Evolutionary conservation across 2,797 vertebrate genomes (phyloP).

Genomic region (Sebastes diploproa): DNA sequence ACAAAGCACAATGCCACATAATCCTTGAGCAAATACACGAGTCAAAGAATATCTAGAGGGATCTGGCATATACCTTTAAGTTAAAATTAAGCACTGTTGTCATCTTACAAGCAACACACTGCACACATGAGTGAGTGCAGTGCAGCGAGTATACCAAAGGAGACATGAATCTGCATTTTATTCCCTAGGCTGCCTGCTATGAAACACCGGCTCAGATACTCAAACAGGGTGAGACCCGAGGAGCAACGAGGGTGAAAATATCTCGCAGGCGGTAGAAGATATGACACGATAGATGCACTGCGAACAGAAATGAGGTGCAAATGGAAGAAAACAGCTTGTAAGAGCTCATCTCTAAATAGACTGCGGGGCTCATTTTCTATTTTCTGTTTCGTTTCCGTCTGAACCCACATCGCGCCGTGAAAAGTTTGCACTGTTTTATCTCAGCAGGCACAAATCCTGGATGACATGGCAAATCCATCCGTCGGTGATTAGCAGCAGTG

Average conservation of each 20-base stretch:
- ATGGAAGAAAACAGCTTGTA: constrained; percentile 56
- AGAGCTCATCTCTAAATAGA: constrained; percentile 62
- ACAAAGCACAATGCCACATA: constrained; percentile 36
- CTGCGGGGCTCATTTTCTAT: constrained; percentile 48
- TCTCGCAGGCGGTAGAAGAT: constrained; percentile 50
- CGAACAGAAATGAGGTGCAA: constrained; percentile 57
- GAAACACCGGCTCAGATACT: constrained; percentile 53
- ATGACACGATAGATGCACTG: constrained; percentile 62
- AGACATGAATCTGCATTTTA: constrained; percentile 75
- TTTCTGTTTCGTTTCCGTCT: constrained; percentile 41
- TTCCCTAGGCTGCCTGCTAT: constrained; percentile 58
- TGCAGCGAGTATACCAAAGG: constrained; percentile 40
- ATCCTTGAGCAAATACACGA: constrained; percentile 39
- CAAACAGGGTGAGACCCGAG: constrained; percentile 54
- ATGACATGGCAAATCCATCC: constrained; percentile 50
- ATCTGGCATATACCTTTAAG: constrained; percentile 66
- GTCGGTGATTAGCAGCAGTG: constrained; percentile 53
- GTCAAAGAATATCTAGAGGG: constrained; percentile 43
- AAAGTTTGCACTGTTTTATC: constrained; percentile 46
- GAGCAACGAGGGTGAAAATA: constrained; percentile 64
- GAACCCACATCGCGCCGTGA: constrained; percentile 13
- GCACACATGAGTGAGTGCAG: constrained; percentile 55
- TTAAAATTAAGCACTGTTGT: constrained; percentile 75
- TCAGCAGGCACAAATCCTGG: constrained; percentile 43
- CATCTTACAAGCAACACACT: constrained; percentile 54